Conservation (phyloP, 1,140 invertebrate species). For the Rhizoglyphus robini region DNA sequence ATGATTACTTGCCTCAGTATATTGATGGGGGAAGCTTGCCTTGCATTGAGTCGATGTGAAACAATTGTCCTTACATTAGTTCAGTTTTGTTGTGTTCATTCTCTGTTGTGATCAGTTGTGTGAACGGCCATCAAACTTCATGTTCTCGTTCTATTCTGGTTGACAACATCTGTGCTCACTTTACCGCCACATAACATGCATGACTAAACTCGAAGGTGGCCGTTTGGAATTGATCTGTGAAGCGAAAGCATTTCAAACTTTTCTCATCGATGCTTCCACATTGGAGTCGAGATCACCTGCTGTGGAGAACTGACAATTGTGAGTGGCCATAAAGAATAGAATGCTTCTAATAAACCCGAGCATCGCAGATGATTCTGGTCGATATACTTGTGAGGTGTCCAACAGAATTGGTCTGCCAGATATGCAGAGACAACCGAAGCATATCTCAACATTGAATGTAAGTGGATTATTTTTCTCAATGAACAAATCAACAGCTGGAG, state of each 20-base stretch:
- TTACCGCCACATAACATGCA: slow-evolving; percentile 78
- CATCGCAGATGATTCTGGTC: slow-evolving; percentile 78
- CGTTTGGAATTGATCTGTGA: slow-evolving; percentile 85
- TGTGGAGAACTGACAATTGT: slow-evolving; percentile 63
- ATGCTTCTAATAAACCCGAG: slow-evolving; percentile 79
- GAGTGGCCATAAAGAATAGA: slow-evolving; percentile 64
- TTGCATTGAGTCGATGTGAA: too few relatives aligned
- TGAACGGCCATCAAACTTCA: too few relatives aligned
- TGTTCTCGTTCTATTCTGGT: too few relatives aligned
- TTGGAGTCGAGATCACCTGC: slow-evolving; percentile 26
- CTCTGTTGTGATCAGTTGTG: too few relatives aligned
- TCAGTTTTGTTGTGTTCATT: too few relatives aligned
- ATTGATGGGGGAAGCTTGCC: too few relatives aligned
- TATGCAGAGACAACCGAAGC: slow-evolving; percentile 85
- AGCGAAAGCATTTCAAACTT: slow-evolving; percentile 88
- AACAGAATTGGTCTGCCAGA: slow-evolving; percentile 90
- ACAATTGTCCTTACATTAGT: too few relatives aligned
- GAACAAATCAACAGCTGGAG: not conserved
- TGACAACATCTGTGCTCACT: slow-evolving; percentile 67
- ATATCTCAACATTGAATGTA: slow-evolving; percentile 92
- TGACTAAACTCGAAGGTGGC: slow-evolving; percentile 85
- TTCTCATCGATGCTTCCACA: slow-evolving; percentile 50
- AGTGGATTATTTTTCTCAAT: slow-evolving; percentile 35
- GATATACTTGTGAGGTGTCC: slow-evolving; percentile 86
- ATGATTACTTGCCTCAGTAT: too few relatives aligned